Percentiles rank a stretch among this genome's conserved stretches.
Evolutionary conservation across 1,140 invertebrate species (phyloP).

Genomic region (Trigoniulus corallinus): DNA sequence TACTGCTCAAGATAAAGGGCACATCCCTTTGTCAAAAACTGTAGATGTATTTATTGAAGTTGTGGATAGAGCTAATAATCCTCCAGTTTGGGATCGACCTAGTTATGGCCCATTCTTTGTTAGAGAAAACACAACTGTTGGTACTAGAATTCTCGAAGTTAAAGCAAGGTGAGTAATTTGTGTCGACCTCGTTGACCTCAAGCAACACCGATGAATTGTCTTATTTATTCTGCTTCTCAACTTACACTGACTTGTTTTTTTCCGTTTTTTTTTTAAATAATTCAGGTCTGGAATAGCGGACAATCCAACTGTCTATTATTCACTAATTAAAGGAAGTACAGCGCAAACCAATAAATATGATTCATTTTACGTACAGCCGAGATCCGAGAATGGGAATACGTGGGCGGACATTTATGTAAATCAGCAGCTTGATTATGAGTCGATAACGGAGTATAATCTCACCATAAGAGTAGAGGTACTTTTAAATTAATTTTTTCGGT

Average conservation of each 20-base stretch:
- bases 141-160: slow-evolving; percentile 87
- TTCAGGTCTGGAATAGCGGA: slow-evolving; percentile 83
- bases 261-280: slow-evolving; percentile 19
- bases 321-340: slow-evolving; percentile 81
- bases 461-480: slow-evolving; percentile 86
- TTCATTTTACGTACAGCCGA: slow-evolving; percentile 86
- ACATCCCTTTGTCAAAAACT: slow-evolving; percentile 75
- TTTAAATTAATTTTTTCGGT: no score
- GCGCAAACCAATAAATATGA: slow-evolving; percentile 90
- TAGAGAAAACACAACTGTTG: slow-evolving; percentile 90
- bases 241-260: neutral
- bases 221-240: neutral
- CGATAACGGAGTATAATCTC: slow-evolving; percentile 87
- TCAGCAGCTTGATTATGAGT: slow-evolving; percentile 86
- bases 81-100: slow-evolving; percentile 88
- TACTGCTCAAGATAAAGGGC: slow-evolving; percentile 90
- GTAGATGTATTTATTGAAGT: slow-evolving; percentile 95
- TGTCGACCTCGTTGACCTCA: slow-evolving; percentile 32
- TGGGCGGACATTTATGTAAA: slow-evolving; percentile 84
- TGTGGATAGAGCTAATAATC: slow-evolving; percentile 86
- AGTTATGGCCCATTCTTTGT: slow-evolving; percentile 91
- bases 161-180: slow-evolving; percentile 66
- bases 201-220: neutral
- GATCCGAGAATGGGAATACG: slow-evolving; percentile 70
- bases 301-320: slow-evolving; percentile 87